Evolutionary conservation across 1,140 invertebrate genomes (phyloP).

Genomic region (Psilanteris sp.): DNA sequence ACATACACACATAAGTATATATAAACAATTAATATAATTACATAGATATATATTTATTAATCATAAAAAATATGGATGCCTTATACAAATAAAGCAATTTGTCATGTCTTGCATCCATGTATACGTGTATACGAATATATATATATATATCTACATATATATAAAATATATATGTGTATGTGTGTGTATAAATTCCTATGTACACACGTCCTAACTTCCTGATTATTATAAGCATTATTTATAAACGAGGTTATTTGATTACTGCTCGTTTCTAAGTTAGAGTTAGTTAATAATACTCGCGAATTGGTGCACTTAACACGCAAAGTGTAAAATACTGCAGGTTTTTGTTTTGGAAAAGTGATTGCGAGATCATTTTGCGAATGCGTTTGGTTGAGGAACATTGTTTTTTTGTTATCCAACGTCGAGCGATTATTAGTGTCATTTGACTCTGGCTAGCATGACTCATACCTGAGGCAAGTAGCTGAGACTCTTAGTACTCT

Average conservation of each 20-base stretch:
- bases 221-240: slow-evolving; percentile 8
- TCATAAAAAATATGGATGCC: too few species aligned
- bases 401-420: slow-evolving; percentile 29
- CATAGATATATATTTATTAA: too few species aligned
- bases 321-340: slow-evolving; percentile 15
- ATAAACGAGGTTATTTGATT: slow-evolving; percentile 17
- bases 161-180: too few species aligned
- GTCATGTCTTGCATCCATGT: too few species aligned
- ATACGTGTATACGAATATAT: too few species aligned
- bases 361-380: slow-evolving; percentile 23
- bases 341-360: slow-evolving; percentile 17
- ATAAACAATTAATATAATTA: too few species aligned
- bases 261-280: slow-evolving; percentile 13
- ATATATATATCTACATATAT: too few species aligned
- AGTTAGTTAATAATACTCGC: slow-evolving; percentile 16
- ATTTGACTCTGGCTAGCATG: slow-evolving; percentile 69
- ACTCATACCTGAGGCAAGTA: slow-evolving; percentile 91
- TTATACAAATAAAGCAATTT: too few species aligned
- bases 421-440: slow-evolving; percentile 23
- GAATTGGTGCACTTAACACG: background rate
- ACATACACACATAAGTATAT: too few species aligned
- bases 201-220: background rate
- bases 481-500: slow-evolving; percentile 93
- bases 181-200: too few species aligned
- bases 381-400: slow-evolving; percentile 21